Conservation (phyloP, 2,888 invertebrate species). For the Lepidonotus clava region DNA sequence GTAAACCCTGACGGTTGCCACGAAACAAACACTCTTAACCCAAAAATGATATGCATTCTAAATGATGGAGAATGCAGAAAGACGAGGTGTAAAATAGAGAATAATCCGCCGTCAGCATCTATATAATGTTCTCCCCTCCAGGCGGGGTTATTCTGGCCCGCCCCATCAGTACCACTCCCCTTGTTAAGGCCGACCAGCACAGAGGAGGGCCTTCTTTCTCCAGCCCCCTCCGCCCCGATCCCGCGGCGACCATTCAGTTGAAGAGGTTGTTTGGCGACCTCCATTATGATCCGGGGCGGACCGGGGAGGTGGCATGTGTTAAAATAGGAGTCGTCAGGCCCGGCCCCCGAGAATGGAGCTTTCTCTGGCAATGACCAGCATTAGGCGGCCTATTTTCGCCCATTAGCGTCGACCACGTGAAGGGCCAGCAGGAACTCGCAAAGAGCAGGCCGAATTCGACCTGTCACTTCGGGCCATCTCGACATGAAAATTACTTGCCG, state of each 20-base stretch:
- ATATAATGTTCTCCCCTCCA: no score
- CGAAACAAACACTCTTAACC: no score
- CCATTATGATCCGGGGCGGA: neutral
- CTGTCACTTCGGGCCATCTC: neutral
- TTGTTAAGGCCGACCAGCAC: no score
- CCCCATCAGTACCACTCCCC: no score
- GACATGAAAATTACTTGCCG: neutral
- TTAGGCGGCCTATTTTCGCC: constrained; percentile 13
- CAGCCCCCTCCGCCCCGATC: neutral
- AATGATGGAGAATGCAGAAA: no score
- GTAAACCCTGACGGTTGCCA: no score
- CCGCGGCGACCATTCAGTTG: neutral
- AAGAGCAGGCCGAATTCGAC: neutral
- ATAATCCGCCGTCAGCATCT: no score
- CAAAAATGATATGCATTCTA: no score
- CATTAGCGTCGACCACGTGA: neutral
- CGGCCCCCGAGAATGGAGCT: neutral
- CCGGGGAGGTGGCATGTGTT: constrained; percentile 29
- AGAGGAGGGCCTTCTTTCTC: no score
- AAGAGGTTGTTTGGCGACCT: constrained; percentile 22
- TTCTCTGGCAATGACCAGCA: neutral
- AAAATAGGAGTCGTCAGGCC: neutral
- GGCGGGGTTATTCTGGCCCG: no score
- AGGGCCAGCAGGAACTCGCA: neutral
- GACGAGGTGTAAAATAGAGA: no score